Evolutionary conservation across 2,797 vertebrate genomes (phyloP), one percentile per base, ranked within the genome.

Genomic region (Takifugu rubripes): DNA sequence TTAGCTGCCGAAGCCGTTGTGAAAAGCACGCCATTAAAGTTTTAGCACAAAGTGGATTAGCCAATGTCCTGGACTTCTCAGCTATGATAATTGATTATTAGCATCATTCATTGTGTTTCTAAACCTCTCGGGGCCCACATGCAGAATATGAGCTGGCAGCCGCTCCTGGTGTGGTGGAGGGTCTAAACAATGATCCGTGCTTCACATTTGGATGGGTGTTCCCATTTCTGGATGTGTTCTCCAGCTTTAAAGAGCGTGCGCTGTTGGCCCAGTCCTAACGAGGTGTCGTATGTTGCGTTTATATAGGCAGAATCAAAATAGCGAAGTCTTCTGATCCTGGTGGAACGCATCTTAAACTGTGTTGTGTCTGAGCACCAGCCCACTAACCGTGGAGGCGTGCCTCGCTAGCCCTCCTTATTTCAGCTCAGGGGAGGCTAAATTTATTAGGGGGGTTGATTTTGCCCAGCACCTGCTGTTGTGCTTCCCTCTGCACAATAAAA

Each of bases 391-490:
- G 68, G 79, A 74, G 84, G 78, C 67, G 81, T 79, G 82, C 84
- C 84, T 85, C 86, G 86, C 87, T 86, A 87, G 79, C 74, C 70
- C 79, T 69, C 78, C 79, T 64, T 42, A 72, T 72, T 78, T 72
- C 81, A 64, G 75, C 72, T 74, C 67, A 77, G 66, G 79, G 77
- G 72, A 80, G 77, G 64, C 72, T 71, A 84, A 70, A 84, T 88
- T 82, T 84, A 85, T 86, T 82, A 83, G 82, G 82, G 79, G 75
- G 79, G 78, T 74, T 81, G 85, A 87, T 86, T 85, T 87, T 86
- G 80, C 82, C 81, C 84, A 79, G 87, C 88, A 88, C 86, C 86
- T 88, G 88, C 88, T 79, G 82, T 83, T 84, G 84, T 60, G 81
- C 76, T 80, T 86, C 80, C 78, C 84, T 70, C 86, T 72, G 79